Evolutionary conservation across 2,888 invertebrate species (phyloP).

Genomic region (Eurytoma adleriae): DNA sequence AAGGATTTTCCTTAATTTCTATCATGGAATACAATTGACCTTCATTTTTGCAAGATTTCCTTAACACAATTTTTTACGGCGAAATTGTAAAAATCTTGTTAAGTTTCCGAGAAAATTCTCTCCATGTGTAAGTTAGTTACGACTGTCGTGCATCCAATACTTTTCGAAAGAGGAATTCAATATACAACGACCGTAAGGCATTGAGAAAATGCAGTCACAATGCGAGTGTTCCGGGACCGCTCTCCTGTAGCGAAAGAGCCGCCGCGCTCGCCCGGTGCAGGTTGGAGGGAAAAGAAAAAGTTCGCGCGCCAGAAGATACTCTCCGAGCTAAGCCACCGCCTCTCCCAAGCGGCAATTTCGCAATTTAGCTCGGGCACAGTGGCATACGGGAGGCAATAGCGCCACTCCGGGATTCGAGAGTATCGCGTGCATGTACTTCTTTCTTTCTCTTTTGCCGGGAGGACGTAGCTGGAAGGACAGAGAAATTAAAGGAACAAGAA

Average conservation of each 20-base stretch:
- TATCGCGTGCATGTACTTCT: constrained; percentile 30
- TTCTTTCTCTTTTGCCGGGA: not conserved
- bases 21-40: no score
- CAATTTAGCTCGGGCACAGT: constrained; percentile 19
- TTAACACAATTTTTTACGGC: no score
- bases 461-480: not conserved
- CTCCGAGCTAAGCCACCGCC: not conserved
- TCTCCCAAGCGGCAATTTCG: constrained; percentile 38
- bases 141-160: no score
- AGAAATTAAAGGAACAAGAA: not conserved
- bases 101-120: no score
- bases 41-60: no score
- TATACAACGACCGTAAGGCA: no score
- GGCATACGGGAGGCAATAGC: constrained; percentile 9
- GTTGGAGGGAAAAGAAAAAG: not conserved
- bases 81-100: no score
- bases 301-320: constrained; percentile 3
- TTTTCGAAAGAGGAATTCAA: no score
- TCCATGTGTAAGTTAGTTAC: no score
- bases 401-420: not conserved
- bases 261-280: not conserved
- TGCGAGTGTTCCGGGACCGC: not conserved
- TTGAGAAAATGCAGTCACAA: no score
- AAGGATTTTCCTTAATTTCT: no score
- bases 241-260: not conserved